A percentile compares a stretch with the other conserved stretches of the same genome.
Conservation (phyloP, 2,888 invertebrate species). For the Lingula anatina region DNA sequence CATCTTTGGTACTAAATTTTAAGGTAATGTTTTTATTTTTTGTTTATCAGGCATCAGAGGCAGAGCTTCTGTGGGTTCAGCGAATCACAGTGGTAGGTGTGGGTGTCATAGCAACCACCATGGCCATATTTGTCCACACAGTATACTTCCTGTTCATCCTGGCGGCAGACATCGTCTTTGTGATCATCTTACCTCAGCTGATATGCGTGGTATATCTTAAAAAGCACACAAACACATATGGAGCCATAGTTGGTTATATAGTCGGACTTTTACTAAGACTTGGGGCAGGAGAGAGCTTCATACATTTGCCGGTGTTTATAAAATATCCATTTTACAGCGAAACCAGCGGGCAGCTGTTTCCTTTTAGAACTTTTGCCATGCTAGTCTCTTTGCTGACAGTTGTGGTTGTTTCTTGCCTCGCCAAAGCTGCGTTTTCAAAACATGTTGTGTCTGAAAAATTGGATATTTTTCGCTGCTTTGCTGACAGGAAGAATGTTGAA, state of each 20-base stretch:
- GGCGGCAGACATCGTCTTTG: slow-evolving; percentile 41
- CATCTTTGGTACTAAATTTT: too few species aligned
- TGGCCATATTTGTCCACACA: slow-evolving; percentile 26
- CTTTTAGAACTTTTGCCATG: slow-evolving; percentile 94
- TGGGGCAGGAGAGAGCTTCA: slow-evolving; percentile 80
- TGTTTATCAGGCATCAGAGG: slow-evolving; percentile 21
- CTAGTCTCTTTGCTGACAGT: slow-evolving; percentile 74
- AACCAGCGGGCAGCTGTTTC: slow-evolving; percentile 73
- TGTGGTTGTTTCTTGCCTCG: slow-evolving; percentile 64
- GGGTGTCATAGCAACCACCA: slow-evolving; percentile 22
- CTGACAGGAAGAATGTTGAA: too few species aligned
- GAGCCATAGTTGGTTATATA: slow-evolving; percentile 53
- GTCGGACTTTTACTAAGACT: slow-evolving; percentile 73
- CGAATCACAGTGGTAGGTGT: slow-evolving; percentile 21
- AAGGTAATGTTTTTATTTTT: too few species aligned
- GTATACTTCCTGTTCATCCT: slow-evolving; percentile 33
- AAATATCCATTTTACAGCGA: slow-evolving; percentile 70
- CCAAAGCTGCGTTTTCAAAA: too few species aligned
- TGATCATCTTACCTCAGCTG: slow-evolving; percentile 39
- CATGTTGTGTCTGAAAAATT: too few species aligned
- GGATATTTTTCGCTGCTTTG: too few species aligned
- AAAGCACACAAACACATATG: slow-evolving; percentile 28
- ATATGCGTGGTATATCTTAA: slow-evolving; percentile 25
- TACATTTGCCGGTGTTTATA: slow-evolving; percentile 77
- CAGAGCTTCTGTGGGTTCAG: slow-evolving; percentile 27